A percentile compares a stretch with the other conserved stretches of the same genome.
Conservation (phyloP, 2,797 vertebrate genomes). For the Lepus oiostolus region DNA sequence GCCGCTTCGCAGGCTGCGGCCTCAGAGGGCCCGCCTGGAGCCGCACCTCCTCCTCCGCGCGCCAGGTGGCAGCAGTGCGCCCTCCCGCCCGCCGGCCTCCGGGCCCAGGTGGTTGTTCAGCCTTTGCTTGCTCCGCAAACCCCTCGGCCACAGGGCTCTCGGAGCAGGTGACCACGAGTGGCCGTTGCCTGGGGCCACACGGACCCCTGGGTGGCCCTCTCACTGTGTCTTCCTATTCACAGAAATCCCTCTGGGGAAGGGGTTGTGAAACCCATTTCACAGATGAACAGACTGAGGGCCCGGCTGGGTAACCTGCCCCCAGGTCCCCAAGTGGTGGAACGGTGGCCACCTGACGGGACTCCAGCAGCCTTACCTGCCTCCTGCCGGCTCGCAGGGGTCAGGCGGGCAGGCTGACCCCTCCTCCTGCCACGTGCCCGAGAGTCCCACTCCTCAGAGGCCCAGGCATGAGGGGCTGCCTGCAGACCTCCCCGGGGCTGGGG, state of each 20-base stretch:
- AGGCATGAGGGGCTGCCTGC: neutral
- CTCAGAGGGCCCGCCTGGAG: neutral
- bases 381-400: neutral
- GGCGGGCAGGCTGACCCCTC: neutral
- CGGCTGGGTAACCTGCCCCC: neutral
- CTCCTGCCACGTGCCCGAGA: neutral
- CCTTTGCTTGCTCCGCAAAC: neutral
- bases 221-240: no score
- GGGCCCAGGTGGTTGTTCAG: neutral
- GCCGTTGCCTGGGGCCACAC: no score
- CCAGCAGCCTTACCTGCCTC: neutral
- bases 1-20: accelerated
- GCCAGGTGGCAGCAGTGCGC: conserved; percentile 79
- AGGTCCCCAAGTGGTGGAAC: neutral
- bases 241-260: neutral
- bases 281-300: neutral
- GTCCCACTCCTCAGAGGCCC: neutral
- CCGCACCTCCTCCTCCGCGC: neutral
- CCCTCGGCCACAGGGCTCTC: neutral
- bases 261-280: neutral
- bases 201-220: no score
- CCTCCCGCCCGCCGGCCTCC: accelerated
- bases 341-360: neutral
- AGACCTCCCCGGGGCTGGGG: no score
- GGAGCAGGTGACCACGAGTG: neutral